These are phyloP conservation scores for Mesodorylaimus sp. DNA, from an alignment of 2,888 invertebrate genomes.

Conservation along the genomic window DNA sequence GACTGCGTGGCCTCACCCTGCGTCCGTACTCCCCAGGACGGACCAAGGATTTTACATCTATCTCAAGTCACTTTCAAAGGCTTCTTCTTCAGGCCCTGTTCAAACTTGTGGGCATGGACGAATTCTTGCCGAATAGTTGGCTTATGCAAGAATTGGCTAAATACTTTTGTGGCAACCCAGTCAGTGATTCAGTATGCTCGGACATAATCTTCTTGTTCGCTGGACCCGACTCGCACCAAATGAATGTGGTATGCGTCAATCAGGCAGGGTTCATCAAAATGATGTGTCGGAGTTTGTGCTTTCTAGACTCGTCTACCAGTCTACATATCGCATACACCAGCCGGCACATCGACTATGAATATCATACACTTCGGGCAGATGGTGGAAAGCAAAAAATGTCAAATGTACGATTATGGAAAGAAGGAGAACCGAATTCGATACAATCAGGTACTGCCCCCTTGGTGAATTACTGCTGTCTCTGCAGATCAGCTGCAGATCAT, in stretches of 20 bases:
- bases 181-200: conserved; percentile 39
- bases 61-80: conserved; percentile 27
- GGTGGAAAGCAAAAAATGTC: conserved; percentile 39
- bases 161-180: conserved; percentile 18
- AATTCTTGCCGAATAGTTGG: conserved; percentile 30
- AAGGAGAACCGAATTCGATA: conserved; percentile 43
- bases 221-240: conserved; percentile 36
- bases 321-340: conserved; percentile 28
- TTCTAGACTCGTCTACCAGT: conserved; percentile 31
- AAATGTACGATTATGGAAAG: conserved; percentile 50
- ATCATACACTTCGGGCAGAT: conserved; percentile 27
- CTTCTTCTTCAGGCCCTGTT: too few relatives aligned
- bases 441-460: conserved; percentile 36
- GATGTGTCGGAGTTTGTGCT: too few relatives aligned
- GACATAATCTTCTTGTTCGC: conserved; percentile 47
- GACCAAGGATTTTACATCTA: too few relatives aligned
- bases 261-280: too few relatives aligned
- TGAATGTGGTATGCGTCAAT: too few relatives aligned
- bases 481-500: too few relatives aligned
- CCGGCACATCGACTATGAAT: conserved; percentile 29
- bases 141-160: conserved; percentile 19
- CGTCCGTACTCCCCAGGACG: too few relatives aligned
- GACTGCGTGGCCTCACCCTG: too few relatives aligned
- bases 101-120: conserved; percentile 33
- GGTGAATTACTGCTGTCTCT: too few relatives aligned